These are phyloP conservation scores for Rana temporaria DNA, from an alignment of 2,113 vertebrate genomes.

Conservation along the genomic window DNA sequence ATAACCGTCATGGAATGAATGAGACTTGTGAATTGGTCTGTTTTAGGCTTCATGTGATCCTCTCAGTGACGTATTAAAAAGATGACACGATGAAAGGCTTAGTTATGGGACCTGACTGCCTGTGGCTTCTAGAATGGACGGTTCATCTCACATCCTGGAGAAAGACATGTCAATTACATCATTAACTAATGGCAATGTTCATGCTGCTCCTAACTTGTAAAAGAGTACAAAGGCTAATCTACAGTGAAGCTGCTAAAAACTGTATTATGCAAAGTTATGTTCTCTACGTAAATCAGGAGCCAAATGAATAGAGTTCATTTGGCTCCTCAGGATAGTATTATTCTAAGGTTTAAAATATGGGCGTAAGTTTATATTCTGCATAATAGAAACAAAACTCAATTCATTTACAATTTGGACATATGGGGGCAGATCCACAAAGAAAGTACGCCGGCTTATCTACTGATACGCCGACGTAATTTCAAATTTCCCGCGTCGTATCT, in stretches of 20 bases:
- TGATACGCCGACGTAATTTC: too few relatives aligned
- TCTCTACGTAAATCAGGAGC: background rate
- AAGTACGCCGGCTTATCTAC: too few relatives aligned
- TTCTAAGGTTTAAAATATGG: too few relatives aligned
- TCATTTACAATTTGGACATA: too few relatives aligned
- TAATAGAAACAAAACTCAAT: too few relatives aligned
- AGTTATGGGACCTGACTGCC: conserved; percentile 29
- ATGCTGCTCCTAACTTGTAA: background rate
- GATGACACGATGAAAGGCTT: conserved; percentile 1
- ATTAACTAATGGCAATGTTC: conserved; percentile 4
- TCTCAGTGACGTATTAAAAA: conserved; percentile 21
- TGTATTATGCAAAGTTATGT: background rate
- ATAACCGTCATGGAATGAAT: conserved; percentile 18
- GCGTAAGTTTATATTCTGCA: too few relatives aligned
- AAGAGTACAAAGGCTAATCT: background rate
- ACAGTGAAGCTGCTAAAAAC: background rate
- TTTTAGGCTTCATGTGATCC: conserved; percentile 40
- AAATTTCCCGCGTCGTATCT: too few relatives aligned
- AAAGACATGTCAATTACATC: conserved; percentile 3
- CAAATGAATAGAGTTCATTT: too few relatives aligned
- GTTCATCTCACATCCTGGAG: background rate
- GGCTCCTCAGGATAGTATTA: too few relatives aligned
- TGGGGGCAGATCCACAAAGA: too few relatives aligned
- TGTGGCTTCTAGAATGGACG: background rate
- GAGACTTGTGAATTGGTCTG: conserved; percentile 27